Conservation (phyloP, 2,888 invertebrate species). For the Fragum fragum region DNA sequence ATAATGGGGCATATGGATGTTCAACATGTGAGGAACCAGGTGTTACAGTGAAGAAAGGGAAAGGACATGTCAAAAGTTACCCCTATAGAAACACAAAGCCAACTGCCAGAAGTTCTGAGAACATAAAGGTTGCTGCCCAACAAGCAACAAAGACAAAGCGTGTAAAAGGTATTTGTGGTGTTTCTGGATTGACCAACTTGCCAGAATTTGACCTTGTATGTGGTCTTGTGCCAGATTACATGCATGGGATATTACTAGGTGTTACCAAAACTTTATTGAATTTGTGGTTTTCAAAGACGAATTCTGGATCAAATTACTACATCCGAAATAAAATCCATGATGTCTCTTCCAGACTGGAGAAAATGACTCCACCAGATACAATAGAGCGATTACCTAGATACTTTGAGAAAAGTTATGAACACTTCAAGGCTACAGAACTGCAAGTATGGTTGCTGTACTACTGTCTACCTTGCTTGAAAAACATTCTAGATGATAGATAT, state of each 20-base stretch:
- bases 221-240: conserved; percentile 58
- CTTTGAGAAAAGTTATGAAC: conserved; percentile 44
- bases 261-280: conserved; percentile 44
- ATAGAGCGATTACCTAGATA: conserved; percentile 46
- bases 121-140: background rate
- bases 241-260: conserved; percentile 54
- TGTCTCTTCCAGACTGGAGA: conserved; percentile 32
- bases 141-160: conserved; percentile 28
- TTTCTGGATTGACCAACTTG: conserved; percentile 34
- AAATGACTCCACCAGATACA: conserved; percentile 33
- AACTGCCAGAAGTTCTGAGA: background rate
- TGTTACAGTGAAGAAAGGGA: conserved; percentile 6
- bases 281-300: conserved; percentile 52
- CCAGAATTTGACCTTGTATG: conserved; percentile 40
- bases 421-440: conserved; percentile 48
- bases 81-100: conserved; percentile 7
- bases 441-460: conserved; percentile 52
- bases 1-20: conserved; percentile 55
- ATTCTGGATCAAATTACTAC: conserved; percentile 39
- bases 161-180: conserved; percentile 40
- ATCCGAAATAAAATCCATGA: conserved; percentile 48
- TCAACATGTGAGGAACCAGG: conserved; percentile 48
- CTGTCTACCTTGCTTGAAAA: conserved; percentile 34
- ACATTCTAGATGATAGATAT: conserved; percentile 34
- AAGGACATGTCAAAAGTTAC: background rate